Conservation (phyloP, 64 coral and sea anemone species). For the Pachyseris speciosa region DNA sequence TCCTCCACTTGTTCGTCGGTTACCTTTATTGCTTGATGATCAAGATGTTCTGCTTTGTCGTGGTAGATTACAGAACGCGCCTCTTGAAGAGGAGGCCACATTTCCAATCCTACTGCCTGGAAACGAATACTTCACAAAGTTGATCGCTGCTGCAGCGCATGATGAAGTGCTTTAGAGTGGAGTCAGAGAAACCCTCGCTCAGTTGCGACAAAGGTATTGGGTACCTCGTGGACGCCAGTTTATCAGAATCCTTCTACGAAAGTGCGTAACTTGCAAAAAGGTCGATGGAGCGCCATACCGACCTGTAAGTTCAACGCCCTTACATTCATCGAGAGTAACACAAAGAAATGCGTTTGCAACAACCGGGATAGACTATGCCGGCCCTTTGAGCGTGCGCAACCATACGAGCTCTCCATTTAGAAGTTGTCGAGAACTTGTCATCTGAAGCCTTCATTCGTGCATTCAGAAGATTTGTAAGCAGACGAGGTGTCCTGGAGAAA, state of each 20-base stretch:
- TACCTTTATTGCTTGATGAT: not conserved
- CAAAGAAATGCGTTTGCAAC: not conserved
- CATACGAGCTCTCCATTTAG: no score
- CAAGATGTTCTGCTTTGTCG: not conserved
- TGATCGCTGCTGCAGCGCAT: not conserved
- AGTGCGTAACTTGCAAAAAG: constrained; percentile 17
- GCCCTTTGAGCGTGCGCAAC: no score
- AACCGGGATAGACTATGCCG: no score
- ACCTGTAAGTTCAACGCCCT: not conserved
- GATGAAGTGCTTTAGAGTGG: not conserved
- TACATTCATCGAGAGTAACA: not conserved
- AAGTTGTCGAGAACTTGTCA: no score
- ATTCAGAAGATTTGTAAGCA: constrained; percentile 43
- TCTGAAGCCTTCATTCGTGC: constrained; percentile 43
- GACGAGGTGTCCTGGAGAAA: constrained; percentile 27
- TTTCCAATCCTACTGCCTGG: not conserved
- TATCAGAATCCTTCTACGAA: not conserved
- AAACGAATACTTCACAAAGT: not conserved
- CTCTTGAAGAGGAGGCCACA: no score
- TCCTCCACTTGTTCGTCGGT: no score
- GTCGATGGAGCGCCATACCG: not conserved
- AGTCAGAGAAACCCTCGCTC: constrained; percentile 1
- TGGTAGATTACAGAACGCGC: no score
- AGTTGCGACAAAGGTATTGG: not conserved
- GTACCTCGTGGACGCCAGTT: not conserved